Evolutionary conservation across 2,888 invertebrate species (phyloP), one percentile per base, ranked within the genome.

Genomic region (Laspeyria flexula): DNA sequence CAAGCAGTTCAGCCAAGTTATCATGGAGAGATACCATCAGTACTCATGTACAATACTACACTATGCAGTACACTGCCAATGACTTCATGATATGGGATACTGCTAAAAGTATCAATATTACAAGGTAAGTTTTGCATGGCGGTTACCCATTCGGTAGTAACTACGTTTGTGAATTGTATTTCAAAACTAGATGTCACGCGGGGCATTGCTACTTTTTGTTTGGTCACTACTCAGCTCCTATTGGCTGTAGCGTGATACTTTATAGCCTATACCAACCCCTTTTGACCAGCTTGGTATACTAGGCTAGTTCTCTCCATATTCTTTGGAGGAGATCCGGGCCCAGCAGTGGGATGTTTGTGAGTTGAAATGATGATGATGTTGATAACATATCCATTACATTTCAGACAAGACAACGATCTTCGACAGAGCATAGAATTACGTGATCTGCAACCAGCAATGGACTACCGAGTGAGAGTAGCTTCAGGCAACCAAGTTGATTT

Each of bases 401-500:
- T 27, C 75, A 91, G 91, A 50, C 86, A 86, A 74, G 85, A 80
- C 25, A 83, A 62, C 16, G 87, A 89, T 10, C 57, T 81, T 0
- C 83, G 91, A 0, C 92, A 92, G 58, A 83, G 66, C 12, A 79
- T 85, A 23, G 90, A 92, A 10, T 75, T 93, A 0, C 67, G 86
- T 4, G 89, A 90, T 29, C 67, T 93, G 0, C 81, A 82, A 23
- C 88, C 93, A 7, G 86, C 92, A 0, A 67, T 83, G n/a, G 90
- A 91, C 43, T 93, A 92, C 53, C 64, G 87, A 50, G 87, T 85
- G 0, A 73, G 92, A 0, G 73, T 92, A 0, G 86, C 92, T 0
- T 88, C 92, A 0, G 91, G 90, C 0, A 92, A 92, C 59, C 87
- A 90, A 51, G 91, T 90, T 0, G 92, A 92, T 27, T 53, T 88